phyloP scores from a whole-genome alignment of 2,113 vertebrate species.

The Otis tarda region DNA sequence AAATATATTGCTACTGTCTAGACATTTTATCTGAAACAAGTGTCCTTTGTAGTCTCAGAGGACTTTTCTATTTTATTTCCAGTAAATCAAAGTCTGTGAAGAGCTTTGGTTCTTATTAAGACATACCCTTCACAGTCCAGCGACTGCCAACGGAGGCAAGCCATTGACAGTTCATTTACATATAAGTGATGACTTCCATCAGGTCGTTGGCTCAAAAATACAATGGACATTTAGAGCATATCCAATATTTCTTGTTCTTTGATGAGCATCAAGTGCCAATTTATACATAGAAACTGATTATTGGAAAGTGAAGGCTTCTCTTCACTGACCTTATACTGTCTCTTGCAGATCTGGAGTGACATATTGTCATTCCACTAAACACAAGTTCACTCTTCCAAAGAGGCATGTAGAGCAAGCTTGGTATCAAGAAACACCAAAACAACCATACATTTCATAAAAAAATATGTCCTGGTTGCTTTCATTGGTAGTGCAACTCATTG shows the following conservation, averaged over 20 bases:
- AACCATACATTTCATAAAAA: background rate
- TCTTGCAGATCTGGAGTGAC: slow-evolving; percentile 36
- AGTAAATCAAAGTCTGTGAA: slow-evolving; percentile 93
- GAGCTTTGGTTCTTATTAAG: slow-evolving; percentile 86
- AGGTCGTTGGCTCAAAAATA: slow-evolving; percentile 85
- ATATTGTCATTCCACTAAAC: background rate
- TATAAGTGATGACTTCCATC: slow-evolving; percentile 96
- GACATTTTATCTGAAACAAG: slow-evolving; percentile 88
- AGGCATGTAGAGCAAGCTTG: background rate
- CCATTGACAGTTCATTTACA: slow-evolving; percentile 89
- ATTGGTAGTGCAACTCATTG: background rate
- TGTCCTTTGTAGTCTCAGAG: slow-evolving; percentile 87
- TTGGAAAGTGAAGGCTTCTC: slow-evolving; percentile 67
- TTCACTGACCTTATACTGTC: slow-evolving; percentile 69
- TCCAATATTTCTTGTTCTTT: slow-evolving; percentile 83
- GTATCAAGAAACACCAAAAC: background rate
- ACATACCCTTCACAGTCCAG: slow-evolving; percentile 93
- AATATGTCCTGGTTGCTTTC: background rate
- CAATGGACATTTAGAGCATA: slow-evolving; percentile 83
- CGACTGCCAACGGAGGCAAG: slow-evolving; percentile 81
- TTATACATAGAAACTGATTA: slow-evolving; percentile 70
- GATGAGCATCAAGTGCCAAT: slow-evolving; percentile 77
- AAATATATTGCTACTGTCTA: slow-evolving; percentile 88
- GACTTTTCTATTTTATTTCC: slow-evolving; percentile 93
- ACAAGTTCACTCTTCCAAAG: background rate